Conservation (phyloP, 2,888 invertebrate species). For the Agrochola lota region DNA sequence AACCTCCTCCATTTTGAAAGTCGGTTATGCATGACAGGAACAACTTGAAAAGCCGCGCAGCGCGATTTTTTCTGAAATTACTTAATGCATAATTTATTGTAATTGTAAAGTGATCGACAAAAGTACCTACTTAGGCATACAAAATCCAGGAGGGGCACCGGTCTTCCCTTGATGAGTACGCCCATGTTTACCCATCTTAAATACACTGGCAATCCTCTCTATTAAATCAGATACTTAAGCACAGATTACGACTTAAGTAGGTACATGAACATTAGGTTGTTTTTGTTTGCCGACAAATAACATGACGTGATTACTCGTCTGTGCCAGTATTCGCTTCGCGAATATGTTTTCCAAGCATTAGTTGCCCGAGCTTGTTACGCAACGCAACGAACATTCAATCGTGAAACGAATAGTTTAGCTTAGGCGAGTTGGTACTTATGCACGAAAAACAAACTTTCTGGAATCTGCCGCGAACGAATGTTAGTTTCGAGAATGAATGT, state of each 20-base stretch:
- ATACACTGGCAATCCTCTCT: background rate
- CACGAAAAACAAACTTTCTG: background rate
- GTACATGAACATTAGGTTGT: background rate
- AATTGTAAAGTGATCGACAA: too few species aligned
- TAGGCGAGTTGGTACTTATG: too few species aligned
- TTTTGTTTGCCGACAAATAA: background rate
- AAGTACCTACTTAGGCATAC: too few species aligned
- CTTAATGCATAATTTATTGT: too few species aligned
- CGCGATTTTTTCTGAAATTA: too few species aligned
- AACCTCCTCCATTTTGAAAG: too few species aligned
- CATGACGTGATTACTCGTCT: conserved; percentile 4
- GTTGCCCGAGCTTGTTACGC: background rate
- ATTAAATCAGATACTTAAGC: background rate
- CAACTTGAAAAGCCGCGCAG: too few species aligned
- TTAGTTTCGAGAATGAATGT: background rate
- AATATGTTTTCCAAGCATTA: background rate
- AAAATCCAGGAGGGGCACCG: too few species aligned
- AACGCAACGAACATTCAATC: background rate
- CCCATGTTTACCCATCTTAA: background rate
- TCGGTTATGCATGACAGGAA: too few species aligned
- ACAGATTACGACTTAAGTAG: background rate
- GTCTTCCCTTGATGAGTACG: too few species aligned
- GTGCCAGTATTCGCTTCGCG: background rate
- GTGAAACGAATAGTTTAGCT: background rate
- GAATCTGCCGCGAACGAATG: background rate